Evolutionary conservation across 2,888 invertebrate species (phyloP), one percentile per base, ranked within the genome.

Genomic region (Acleris literana): DNA sequence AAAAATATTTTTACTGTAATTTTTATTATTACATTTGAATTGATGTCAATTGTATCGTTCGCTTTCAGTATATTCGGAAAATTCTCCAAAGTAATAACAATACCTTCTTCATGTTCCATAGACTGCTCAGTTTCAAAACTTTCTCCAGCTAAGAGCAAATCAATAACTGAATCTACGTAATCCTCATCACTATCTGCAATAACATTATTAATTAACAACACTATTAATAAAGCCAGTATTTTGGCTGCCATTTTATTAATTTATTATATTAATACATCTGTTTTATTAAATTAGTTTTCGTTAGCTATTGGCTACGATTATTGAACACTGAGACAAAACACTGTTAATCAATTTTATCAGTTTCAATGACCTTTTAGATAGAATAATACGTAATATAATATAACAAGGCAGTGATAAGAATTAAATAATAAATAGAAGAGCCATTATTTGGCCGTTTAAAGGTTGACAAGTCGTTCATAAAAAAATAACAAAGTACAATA

Each of bases 351-450:
- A 17, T 16, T 20, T 61, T 62, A 62, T 62, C 66, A 62, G 66
- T 66, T 62, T 33, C 52, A 62, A 57, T 66, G 66, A 66, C 66
- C 66, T 66, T 66, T 66, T 51, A 13, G 59, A 64, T 64, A 60
- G 33, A n/a, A 29, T 54, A n/a, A 55, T 51, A 44, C 43, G 49
- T 55, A 44, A 60, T 16, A 57, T 13, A 6, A 39, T 39, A 39
- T 39, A 39, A 39, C 13, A 39, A 39, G 13, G 13, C 33, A 33
- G 11, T 39, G 39, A 33, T 39, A 39, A 39, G 4, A 39, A 13
- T 39, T 13, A 11, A 39, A 1, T 1, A 13, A 39, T 39, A 11
- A 39, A 39, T 13, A 39, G 13, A 39, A 13, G 11, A 33, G 13
- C 13, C 39, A 39, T 1, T 9, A n/a, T 9, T 9, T 33, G 33